Evolutionary conservation across 2,888 invertebrate species (phyloP).

Genomic region (Drosophila demipolita): DNA sequence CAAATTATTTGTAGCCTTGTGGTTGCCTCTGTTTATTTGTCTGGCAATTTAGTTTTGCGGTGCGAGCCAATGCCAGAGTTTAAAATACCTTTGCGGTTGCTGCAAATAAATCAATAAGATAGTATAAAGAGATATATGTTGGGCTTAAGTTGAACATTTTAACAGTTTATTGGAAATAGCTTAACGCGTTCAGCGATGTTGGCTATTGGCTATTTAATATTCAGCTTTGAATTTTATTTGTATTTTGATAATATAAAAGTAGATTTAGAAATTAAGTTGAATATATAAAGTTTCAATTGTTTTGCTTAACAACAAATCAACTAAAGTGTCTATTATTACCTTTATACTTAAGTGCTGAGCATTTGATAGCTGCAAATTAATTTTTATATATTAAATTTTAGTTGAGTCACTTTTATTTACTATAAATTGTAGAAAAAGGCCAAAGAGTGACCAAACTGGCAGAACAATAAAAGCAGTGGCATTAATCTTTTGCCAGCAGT

Average conservation of each 20-base stretch:
- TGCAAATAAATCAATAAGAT: constrained; percentile 42
- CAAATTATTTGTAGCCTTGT: constrained; percentile 59
- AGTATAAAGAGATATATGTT: background rate
- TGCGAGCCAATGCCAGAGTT: constrained; percentile 27
- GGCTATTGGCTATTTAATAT: background rate
- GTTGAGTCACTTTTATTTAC: constrained; percentile 67
- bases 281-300: background rate
- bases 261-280: background rate
- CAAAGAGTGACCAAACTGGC: constrained; percentile 72
- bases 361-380: background rate
- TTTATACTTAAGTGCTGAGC: constrained; percentile 1
- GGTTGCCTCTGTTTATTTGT: constrained; percentile 56
- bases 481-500: constrained; percentile 65
- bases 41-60: constrained; percentile 47
- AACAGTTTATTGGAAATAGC: background rate
- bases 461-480: constrained; percentile 72
- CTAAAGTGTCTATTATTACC: background rate
- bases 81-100: constrained; percentile 39
- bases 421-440: constrained; percentile 72
- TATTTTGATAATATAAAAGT: background rate
- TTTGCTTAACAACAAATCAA: constrained; percentile 10
- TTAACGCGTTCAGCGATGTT: background rate
- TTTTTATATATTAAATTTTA: constrained; percentile 22
- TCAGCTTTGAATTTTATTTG: background rate
- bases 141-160: background rate